Evolutionary conservation across 1,140 invertebrate genomes (phyloP).

Genomic region (Drosophila paulistorum): DNA sequence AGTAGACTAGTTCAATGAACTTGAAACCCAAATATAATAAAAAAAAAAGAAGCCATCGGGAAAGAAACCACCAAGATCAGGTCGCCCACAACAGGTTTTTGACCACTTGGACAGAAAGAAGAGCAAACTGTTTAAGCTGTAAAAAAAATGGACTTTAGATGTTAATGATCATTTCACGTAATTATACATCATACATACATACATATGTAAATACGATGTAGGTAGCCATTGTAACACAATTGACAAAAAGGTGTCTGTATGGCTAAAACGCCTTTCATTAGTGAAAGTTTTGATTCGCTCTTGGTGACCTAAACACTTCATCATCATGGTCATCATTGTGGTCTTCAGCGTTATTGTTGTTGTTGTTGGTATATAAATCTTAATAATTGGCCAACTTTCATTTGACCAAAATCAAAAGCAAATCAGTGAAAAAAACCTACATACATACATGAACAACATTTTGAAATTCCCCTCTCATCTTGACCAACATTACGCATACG

Average conservation of each 20-base stretch:
- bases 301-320: conserved; percentile 16
- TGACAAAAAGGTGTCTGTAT: conserved; percentile 38
- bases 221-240: conserved; percentile 27
- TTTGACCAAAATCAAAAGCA: conserved; percentile 21
- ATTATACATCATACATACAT: conserved; percentile 19
- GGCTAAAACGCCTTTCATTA: conserved; percentile 55
- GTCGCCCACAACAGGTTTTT: conserved; percentile 51
- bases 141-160: conserved; percentile 29
- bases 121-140: conserved; percentile 36
- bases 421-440: conserved; percentile 22
- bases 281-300: conserved; percentile 64
- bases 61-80: conserved; percentile 21
- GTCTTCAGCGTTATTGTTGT: neutral
- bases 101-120: conserved; percentile 16
- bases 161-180: conserved; percentile 66
- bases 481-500: conserved; percentile 73
- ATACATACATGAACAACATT: conserved; percentile 35
- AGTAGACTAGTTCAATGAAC: conserved; percentile 47
- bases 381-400: conserved; percentile 41
- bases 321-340: neutral
- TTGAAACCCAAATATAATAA: conserved; percentile 7
- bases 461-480: conserved; percentile 40
- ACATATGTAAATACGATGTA: neutral
- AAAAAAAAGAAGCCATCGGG: conserved; percentile 25
- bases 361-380: conserved; percentile 1